Evolutionary conservation across 2,113 vertebrate species (phyloP), one percentile per base, ranked within the genome.

Genomic region (Hippocampus mohnikei): DNA sequence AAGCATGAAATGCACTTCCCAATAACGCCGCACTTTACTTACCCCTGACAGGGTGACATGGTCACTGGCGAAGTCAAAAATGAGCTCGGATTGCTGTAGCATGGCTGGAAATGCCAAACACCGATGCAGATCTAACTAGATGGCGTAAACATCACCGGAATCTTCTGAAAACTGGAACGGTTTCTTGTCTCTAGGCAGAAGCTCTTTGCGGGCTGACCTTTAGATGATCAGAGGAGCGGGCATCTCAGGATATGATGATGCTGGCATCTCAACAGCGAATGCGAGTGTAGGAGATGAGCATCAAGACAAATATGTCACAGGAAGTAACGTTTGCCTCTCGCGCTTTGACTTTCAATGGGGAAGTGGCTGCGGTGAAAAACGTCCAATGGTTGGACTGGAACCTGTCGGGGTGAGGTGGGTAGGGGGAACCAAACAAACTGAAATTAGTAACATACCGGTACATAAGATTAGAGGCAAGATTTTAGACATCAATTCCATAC

Each of bases 61-160:
- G 91, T 95, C 95, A 87, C 94, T 96, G 87, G 94, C 95, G 88
- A 95, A 97, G 75, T 98, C 95, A 93, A 97, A 97, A 72, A 95
- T 92, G 21, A 96, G 91, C 68, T 98, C 96, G 85, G 94, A 95
- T 92, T 95, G 95, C 86, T 95, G 87, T 5, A 90, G 69, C 90
- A 90, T 91, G 85, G 76, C 60, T 77, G 77, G 58, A 48, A 71
- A 11, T 85, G 66, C 66, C 2, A 61, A 67, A 73, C 40, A 50
- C 50, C 8, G 61, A 68, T 20, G 52, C n/a, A 10, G 27, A 23
- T 65, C 61, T 68, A 83, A 70, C 66, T 73, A 59, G 46, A 73
- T 56, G 71, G 70, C 75, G 69, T 64, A 23, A 71, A 71, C 86
- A 88, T 90, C 70, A 63, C 81, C 70, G 72, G 27, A 42, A 48